Evolutionary conservation across 2,888 invertebrate genomes (phyloP).

Genomic region (Pristionchus fissidentatus): DNA sequence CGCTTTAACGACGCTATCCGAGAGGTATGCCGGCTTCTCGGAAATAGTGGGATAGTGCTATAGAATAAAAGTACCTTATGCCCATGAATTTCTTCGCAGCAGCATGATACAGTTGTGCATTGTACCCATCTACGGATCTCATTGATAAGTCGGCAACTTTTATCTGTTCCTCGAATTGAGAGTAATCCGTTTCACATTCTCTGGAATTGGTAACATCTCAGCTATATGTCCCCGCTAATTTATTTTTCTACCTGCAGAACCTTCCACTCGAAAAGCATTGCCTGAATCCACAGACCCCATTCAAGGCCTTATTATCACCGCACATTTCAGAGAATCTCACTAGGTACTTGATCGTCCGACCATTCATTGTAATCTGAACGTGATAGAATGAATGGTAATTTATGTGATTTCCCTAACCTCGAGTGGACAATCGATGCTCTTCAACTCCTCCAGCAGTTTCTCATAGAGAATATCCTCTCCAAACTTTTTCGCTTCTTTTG

Average conservation of each 20-base stretch:
- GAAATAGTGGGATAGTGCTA: too few relatives aligned
- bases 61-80: neutral
- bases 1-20: too few relatives aligned
- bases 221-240: neutral
- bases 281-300: neutral
- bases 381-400: neutral
- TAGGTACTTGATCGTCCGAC: neutral
- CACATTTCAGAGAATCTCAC: neutral
- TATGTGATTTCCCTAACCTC: neutral
- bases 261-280: neutral
- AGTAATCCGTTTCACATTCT: neutral
- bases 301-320: neutral
- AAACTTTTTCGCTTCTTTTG: neutral
- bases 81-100: neutral
- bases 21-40: too few relatives aligned
- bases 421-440: neutral
- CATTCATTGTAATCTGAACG: neutral
- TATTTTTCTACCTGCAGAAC: neutral
- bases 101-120: neutral
- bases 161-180: neutral
- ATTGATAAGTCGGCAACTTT: neutral
- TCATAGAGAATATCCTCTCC: neutral
- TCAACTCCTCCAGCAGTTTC: neutral
- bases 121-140: neutral
- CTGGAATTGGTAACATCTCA: neutral